Evolutionary conservation across 2,888 invertebrate species (phyloP).

Genomic region (Molanna angustata): DNA sequence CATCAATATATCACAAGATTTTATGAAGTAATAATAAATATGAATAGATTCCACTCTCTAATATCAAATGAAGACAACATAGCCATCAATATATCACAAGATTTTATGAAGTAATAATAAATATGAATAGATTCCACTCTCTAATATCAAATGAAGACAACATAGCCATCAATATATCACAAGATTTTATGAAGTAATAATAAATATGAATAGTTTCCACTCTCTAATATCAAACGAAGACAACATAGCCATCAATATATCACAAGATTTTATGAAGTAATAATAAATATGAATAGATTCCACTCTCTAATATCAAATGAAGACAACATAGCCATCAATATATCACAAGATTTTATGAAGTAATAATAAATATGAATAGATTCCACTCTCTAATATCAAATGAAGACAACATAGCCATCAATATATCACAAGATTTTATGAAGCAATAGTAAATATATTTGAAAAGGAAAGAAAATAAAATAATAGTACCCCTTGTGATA

Average conservation of each 20-base stretch:
- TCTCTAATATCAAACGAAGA: no score
- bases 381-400: no score
- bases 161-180: background rate
- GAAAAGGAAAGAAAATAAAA: background rate
- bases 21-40: no score
- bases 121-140: no score
- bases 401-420: background rate
- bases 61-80: no score
- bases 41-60: no score
- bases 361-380: background rate
- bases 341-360: background rate
- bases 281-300: background rate
- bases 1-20: no score
- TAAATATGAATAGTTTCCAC: no score
- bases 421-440: background rate
- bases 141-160: no score
- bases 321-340: background rate
- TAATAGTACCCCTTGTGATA: conserved; percentile 87
- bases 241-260: background rate
- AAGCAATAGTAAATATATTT: background rate
- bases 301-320: no score
- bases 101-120: no score
- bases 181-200: background rate
- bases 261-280: background rate
- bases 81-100: no score